phyloP scores from a whole-genome alignment of 2,888 invertebrate genomes.

The Pristionchus arcanus region DNA sequence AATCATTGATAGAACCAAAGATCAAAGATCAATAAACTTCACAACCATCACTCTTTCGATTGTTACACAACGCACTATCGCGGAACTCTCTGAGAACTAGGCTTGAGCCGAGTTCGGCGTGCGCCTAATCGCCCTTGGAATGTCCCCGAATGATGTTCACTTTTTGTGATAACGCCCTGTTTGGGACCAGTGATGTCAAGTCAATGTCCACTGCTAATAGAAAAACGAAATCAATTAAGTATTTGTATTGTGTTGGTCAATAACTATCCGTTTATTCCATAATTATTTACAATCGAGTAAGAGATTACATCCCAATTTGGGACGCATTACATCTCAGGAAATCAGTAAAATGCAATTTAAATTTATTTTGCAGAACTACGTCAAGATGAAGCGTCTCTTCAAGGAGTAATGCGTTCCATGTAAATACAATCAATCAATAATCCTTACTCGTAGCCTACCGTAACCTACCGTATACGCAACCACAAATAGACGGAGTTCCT shows the following conservation, averaged over 20 bases:
- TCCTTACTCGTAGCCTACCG: not conserved
- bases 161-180: not conserved
- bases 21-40: not conserved
- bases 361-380: slow-evolving; percentile 72
- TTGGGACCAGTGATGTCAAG: not conserved
- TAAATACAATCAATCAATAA: slow-evolving; percentile 40
- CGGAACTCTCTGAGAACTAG: not conserved
- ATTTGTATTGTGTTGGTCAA: not conserved
- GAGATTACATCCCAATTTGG: not conserved
- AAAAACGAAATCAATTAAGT: not conserved
- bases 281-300: not conserved
- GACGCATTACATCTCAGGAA: not conserved
- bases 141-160: not conserved
- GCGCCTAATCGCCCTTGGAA: not conserved
- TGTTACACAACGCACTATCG: not conserved
- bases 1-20: no score
- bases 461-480: slow-evolving; percentile 10
- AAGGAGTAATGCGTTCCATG: slow-evolving; percentile 58
- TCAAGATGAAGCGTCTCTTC: slow-evolving; percentile 78
- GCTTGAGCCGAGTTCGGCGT: not conserved
- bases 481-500: slow-evolving; percentile 5
- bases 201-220: not conserved
- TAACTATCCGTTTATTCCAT: not conserved
- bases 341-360: not conserved
- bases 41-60: not conserved